Conservation (phyloP, 2,888 invertebrate genomes). For the Sthenelais limicola region DNA sequence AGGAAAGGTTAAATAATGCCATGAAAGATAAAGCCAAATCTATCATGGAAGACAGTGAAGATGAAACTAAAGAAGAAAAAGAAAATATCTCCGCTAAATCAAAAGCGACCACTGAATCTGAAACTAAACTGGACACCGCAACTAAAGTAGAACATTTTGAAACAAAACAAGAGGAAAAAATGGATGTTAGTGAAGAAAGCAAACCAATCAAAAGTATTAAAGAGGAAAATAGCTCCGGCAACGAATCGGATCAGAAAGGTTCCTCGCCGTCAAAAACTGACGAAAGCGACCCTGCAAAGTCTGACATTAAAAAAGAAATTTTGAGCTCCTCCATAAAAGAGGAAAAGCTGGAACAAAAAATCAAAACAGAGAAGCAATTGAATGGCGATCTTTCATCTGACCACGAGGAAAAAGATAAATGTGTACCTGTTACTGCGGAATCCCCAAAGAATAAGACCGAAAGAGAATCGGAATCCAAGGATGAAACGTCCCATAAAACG, state of each 20-base stretch:
- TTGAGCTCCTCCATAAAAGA: no score
- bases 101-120: background rate
- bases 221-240: background rate
- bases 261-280: background rate
- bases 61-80: background rate
- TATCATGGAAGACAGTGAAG: background rate
- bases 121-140: background rate
- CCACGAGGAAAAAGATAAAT: no score
- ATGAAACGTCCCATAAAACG: no score
- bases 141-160: background rate
- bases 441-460: no score
- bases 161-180: background rate
- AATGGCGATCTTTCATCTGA: background rate
- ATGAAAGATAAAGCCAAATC: background rate
- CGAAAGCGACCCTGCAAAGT: background rate
- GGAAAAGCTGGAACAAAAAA: background rate
- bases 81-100: conserved; percentile 4
- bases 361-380: background rate
- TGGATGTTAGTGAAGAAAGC: background rate
- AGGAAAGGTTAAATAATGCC: background rate
- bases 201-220: background rate
- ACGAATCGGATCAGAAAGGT: background rate
- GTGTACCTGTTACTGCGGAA: no score
- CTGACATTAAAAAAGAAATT: background rate
- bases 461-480: no score